A percentile compares a stretch with the other conserved stretches of the same genome.
These are phyloP conservation scores for Prolemur simus DNA, from an alignment of 2,113 vertebrate genomes.

Conservation along the genomic window DNA sequence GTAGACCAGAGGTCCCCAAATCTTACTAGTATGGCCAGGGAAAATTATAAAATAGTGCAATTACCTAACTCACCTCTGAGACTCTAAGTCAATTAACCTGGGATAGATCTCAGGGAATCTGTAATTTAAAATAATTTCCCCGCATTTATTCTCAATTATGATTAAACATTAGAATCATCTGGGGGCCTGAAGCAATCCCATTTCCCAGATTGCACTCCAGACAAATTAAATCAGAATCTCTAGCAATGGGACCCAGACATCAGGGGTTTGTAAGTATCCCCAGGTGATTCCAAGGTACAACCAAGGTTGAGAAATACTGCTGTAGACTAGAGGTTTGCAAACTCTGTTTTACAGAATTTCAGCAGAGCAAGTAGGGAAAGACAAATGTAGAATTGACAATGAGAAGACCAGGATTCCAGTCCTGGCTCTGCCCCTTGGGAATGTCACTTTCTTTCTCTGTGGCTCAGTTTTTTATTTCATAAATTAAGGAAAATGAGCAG, in stretches of 20 bases:
- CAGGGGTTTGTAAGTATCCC: background rate
- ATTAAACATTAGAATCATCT: background rate
- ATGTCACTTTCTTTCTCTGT: background rate
- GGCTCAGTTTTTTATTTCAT: background rate
- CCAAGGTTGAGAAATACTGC: background rate
- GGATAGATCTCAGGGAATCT: background rate
- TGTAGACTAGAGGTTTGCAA: background rate
- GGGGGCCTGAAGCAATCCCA: background rate
- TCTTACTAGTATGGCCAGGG: background rate
- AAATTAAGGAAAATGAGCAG: background rate
- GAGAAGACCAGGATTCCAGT: background rate
- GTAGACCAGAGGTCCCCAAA: background rate
- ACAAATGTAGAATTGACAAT: background rate
- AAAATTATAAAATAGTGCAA: background rate
- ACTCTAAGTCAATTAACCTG: background rate
- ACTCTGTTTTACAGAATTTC: background rate
- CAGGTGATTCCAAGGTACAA: background rate
- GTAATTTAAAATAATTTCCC: background rate
- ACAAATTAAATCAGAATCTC: background rate
- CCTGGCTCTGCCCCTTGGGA: background rate
- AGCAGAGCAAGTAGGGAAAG: background rate
- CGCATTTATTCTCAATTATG: background rate
- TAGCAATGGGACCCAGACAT: background rate
- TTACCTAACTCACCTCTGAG: background rate
- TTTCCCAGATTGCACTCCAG: background rate